Base-by-base conservation (phyloP, 1,140 invertebrate genomes). In the Cyclargus thomasi region DNA sequence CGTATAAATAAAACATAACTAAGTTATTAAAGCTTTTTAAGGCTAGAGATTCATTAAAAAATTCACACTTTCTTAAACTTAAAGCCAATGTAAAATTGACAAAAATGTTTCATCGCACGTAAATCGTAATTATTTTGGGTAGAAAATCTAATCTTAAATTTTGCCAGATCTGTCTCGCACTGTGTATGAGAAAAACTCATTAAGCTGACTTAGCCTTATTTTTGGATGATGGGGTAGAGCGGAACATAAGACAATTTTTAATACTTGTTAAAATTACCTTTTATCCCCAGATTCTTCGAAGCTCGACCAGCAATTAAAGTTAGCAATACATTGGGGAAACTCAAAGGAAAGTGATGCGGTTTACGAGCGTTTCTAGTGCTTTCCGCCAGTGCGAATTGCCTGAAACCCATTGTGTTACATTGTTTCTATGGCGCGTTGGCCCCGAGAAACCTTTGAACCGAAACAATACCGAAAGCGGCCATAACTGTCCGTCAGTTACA, bases 291-390 rank as follows among this genome's bases (percentile, higher is more conserved):
- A 29, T 29, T 29, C 29, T 8, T 29, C 29, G 29, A 8, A 29
- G 29, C 29, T 29, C 29, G 29, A 4, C 2, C 39, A 47, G 39
- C 39, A 47, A 47, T 47, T 47, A 47, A 16, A 2, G 11, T 47
- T 16, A 47, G 29, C 29, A 29, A 29, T 29, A 29, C 29, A 29
- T 3, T 3, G 29, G 39, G 39, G 39, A 47, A 47, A 47, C 39
- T 47, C 39, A 16, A 35, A 67, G 62, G 72, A 73, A 70, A 73
- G 72, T 70, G 70, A 63, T 65, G 53, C 36, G 53, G 36, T 73
- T 73, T 68, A 73, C 72, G 72, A 73, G 62, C 67, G 63, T 69
- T 68, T 70, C 72, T 73, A 73, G 70, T 64, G 69, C 64, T 47
- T 47, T 47, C 39, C 39, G 39, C 10, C 20, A 63, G 35, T 67